phyloP scores from a whole-genome alignment of 2,113 vertebrate species.

The Gallinago paraguaiae region DNA sequence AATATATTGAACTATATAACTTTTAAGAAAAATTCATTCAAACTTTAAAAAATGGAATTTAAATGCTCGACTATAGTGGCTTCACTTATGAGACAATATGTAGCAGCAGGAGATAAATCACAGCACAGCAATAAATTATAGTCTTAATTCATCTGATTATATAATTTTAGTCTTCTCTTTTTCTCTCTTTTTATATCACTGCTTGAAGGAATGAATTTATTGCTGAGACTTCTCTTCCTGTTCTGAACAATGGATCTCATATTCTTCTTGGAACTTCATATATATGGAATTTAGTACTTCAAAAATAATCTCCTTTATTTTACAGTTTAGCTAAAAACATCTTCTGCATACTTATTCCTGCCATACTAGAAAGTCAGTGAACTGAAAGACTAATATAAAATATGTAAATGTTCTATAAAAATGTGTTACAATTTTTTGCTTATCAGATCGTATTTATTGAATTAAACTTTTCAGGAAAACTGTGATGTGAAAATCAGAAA shows the following conservation, averaged over 20 bases:
- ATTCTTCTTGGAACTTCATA: constrained; percentile 48
- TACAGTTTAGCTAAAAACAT: not conserved
- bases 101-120: constrained; percentile 64
- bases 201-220: constrained; percentile 64
- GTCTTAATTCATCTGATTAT: constrained; percentile 70
- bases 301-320: constrained; percentile 46
- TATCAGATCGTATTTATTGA: not conserved
- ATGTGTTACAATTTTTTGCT: not conserved
- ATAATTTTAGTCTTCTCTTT: constrained; percentile 61
- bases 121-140: constrained; percentile 72
- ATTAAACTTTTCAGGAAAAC: not conserved
- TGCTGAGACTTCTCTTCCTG: constrained; percentile 27
- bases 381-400: constrained; percentile 55
- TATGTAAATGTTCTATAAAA: constrained; percentile 34
- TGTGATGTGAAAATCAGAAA: constrained; percentile 19
- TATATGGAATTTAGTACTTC: constrained; percentile 18
- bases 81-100: constrained; percentile 51
- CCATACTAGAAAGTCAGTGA: constrained; percentile 50
- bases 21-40: not conserved
- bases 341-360: constrained; percentile 31
- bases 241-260: constrained; percentile 41
- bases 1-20: not conserved
- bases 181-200: constrained; percentile 62
- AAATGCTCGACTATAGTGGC: constrained; percentile 8
- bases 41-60: constrained; percentile 40